Evolutionary conservation across 2,113 vertebrate species (phyloP).

Genomic region (Numenius arquata): DNA sequence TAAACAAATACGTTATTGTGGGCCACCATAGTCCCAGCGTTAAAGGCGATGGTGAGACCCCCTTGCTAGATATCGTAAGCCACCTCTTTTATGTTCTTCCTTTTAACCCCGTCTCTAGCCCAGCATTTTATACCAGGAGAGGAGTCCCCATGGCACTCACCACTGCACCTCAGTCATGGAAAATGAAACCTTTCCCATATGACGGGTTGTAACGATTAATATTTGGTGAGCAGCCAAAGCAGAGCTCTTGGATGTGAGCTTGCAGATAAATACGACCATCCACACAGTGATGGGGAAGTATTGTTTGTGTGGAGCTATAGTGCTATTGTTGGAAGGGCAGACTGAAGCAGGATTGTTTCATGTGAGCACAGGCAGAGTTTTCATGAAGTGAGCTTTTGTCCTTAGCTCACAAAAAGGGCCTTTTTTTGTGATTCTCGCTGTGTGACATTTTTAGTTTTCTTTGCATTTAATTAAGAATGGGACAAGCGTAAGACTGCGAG

Average conservation of each 20-base stretch:
- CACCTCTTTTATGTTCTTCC: not conserved
- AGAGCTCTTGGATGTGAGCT: not conserved
- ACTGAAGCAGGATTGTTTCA: constrained; percentile 33
- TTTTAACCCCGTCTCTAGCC: not conserved
- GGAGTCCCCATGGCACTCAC: not conserved
- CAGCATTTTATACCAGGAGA: not conserved
- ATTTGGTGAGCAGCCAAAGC: not conserved
- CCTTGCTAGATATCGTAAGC: not conserved
- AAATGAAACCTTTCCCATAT: not conserved
- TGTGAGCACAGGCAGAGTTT: not conserved
- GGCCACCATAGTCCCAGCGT: not conserved
- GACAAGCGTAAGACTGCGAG: not conserved
- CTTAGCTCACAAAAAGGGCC: not conserved
- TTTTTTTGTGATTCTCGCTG: not conserved
- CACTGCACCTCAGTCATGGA: not conserved
- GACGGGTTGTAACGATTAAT: not conserved
- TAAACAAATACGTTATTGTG: not conserved
- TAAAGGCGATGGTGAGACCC: not conserved
- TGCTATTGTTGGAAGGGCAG: not conserved
- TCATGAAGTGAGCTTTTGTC: constrained; percentile 47
- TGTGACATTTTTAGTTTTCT: not conserved
- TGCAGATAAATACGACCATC: not conserved
- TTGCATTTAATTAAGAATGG: not conserved
- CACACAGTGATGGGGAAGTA: not conserved
- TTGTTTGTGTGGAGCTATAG: not conserved